These are phyloP conservation scores for Thalassarche chlororhynchos DNA, from an alignment of 2,113 vertebrate species.

Conservation along the genomic window DNA sequence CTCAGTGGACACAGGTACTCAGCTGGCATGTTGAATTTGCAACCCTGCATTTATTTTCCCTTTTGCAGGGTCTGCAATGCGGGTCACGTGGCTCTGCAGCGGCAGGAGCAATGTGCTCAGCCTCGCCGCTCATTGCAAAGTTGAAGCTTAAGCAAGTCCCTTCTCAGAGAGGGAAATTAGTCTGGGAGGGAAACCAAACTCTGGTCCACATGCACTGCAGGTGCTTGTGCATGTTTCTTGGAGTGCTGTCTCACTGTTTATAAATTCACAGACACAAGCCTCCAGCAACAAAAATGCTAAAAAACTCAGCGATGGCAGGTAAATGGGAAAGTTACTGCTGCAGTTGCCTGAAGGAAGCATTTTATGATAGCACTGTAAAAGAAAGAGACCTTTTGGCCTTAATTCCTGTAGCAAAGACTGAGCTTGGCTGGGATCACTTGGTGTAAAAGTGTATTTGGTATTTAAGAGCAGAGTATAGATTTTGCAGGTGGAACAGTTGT, in stretches of 20 bases:
- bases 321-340: neutral
- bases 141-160: neutral
- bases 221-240: neutral
- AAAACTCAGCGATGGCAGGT: neutral
- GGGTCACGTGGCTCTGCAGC: neutral
- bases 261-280: neutral
- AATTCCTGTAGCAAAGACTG: neutral
- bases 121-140: neutral
- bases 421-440: neutral
- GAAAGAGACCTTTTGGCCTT: neutral
- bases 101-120: neutral
- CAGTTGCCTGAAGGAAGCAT: neutral
- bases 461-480: neutral
- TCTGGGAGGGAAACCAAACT: neutral
- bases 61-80: neutral
- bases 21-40: neutral
- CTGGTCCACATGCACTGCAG: neutral
- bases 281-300: neutral
- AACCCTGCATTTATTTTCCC: neutral
- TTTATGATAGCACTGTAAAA: neutral
- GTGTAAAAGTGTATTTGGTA: neutral
- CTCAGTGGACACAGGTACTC: neutral
- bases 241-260: neutral
- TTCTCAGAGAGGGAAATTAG: neutral
- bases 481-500: neutral